phyloP scores from a whole-genome alignment of 2,113 vertebrate species.

The Mystacornis crossleyi region DNA sequence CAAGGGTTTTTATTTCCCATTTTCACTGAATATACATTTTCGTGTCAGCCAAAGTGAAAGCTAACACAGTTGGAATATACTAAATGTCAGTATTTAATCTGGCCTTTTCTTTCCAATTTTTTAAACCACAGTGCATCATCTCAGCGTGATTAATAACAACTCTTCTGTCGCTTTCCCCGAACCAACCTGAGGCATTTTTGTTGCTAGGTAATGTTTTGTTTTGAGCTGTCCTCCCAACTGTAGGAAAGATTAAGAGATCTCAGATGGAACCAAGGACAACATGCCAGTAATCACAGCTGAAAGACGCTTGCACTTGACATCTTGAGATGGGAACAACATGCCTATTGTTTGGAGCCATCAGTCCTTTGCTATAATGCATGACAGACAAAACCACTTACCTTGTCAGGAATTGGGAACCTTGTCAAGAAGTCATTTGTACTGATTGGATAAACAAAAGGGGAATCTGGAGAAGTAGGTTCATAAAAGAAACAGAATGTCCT shows the following conservation, averaged over 20 bases:
- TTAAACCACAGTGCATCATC: slow-evolving; percentile 45
- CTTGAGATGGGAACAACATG: slow-evolving; percentile 18
- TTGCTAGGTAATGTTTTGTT: slow-evolving; percentile 62
- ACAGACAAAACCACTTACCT: slow-evolving; percentile 46
- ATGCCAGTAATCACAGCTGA: slow-evolving; percentile 40
- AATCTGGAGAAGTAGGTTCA: not conserved
- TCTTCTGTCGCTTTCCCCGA: slow-evolving; percentile 3
- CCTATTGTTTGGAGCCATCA: slow-evolving; percentile 26
- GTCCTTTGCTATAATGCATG: not conserved
- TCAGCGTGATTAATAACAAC: slow-evolving; percentile 51
- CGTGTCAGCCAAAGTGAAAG: slow-evolving; percentile 57
- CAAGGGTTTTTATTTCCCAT: slow-evolving; percentile 10
- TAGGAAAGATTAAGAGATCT: slow-evolving; percentile 48
- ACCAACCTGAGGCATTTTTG: slow-evolving; percentile 48
- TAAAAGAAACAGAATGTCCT: slow-evolving; percentile 10
- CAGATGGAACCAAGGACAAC: slow-evolving; percentile 23
- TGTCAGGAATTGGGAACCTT: slow-evolving; percentile 16
- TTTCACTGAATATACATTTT: slow-evolving; percentile 23
- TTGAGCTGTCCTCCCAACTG: slow-evolving; percentile 32
- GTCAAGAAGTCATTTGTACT: not conserved
- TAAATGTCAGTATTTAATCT: slow-evolving; percentile 70
- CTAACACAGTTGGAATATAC: slow-evolving; percentile 41
- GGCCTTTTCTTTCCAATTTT: slow-evolving; percentile 53
- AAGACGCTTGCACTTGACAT: slow-evolving; percentile 1
- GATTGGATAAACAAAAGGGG: slow-evolving; percentile 19